Conservation (phyloP, 2,888 invertebrate species). For the Odontothrips loti region DNA sequence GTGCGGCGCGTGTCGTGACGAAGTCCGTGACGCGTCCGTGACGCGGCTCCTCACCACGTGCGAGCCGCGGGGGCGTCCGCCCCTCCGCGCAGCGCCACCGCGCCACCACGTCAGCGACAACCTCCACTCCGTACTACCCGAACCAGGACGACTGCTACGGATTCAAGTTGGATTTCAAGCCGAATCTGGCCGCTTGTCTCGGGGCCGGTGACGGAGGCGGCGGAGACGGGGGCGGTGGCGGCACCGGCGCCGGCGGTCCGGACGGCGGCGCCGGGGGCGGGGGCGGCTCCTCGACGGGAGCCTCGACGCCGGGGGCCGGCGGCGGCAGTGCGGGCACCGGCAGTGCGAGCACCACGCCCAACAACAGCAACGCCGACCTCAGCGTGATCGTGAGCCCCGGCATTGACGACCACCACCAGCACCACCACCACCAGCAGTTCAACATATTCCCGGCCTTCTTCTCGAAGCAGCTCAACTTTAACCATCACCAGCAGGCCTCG, state of each 20-base stretch:
- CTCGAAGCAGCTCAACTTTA: conserved; percentile 80
- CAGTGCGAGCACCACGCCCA: neutral
- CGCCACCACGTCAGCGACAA: conserved; percentile 25
- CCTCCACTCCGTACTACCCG: conserved; percentile 6
- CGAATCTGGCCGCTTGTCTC: conserved; percentile 43
- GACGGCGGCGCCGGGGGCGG: conserved; percentile 37
- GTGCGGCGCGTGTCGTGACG: conserved; percentile 18
- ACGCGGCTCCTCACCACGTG: neutral
- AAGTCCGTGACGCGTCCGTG: neutral
- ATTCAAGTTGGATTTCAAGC: conserved; percentile 41
- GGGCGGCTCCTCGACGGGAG: conserved; percentile 45
- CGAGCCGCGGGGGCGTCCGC: conserved; percentile 30
- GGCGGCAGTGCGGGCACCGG: conserved; percentile 24
- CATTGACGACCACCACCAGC: conserved; percentile 34
- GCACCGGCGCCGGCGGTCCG: conserved; percentile 45
- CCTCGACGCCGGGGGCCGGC: conserved; percentile 36
- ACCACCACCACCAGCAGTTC: conserved; percentile 61
- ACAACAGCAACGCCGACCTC: conserved; percentile 3
- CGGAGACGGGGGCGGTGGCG: conserved; percentile 39
- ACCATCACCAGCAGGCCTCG: conserved; percentile 36
- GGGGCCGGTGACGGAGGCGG: conserved; percentile 44
- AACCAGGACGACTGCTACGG: conserved; percentile 33
- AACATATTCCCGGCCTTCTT: conserved; percentile 90
- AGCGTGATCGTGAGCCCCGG: conserved; percentile 26
- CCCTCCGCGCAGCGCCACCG: conserved; percentile 33